A percentile compares a stretch with the other conserved stretches of the same genome.
These are phyloP conservation scores for Prochilodus magdalenae DNA, from an alignment of 2,113 vertebrate species.

Conservation along the genomic window DNA sequence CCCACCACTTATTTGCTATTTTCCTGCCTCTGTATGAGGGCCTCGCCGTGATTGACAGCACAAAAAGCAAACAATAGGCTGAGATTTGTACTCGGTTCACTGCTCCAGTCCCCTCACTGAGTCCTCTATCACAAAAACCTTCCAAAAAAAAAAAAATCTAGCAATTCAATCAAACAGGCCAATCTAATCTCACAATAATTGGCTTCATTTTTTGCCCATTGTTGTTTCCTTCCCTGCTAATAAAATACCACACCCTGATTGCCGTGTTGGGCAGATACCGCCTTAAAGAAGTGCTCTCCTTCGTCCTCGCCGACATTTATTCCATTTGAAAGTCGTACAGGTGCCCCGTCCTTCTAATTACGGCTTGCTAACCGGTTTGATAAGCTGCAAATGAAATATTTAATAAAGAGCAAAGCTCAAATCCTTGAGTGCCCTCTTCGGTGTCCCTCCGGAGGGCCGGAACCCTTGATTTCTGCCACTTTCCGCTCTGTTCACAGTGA, in stretches of 20 bases:
- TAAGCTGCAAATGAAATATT: constrained; percentile 14
- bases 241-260: constrained; percentile 35
- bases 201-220: constrained; percentile 15
- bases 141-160: neutral
- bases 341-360: constrained; percentile 10
- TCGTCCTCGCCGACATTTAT: constrained; percentile 4
- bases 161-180: constrained; percentile 39
- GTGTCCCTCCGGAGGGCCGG: neutral
- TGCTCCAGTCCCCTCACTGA: constrained; percentile 12
- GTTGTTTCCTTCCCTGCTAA: neutral
- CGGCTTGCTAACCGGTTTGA: neutral
- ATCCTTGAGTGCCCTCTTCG: neutral
- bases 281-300: neutral
- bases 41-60: constrained; percentile 56
- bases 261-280: constrained; percentile 18
- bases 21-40: constrained; percentile 38
- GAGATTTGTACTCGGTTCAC: constrained; percentile 28
- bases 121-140: constrained; percentile 41
- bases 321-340: neutral
- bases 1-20: constrained; percentile 55
- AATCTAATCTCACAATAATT: constrained; percentile 58
- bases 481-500: neutral
- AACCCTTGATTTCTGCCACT: constrained; percentile 17
- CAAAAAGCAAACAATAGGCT: constrained; percentile 55
- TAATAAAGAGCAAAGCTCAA: neutral